Percentiles rank a stretch among this genome's conserved stretches.
These are phyloP conservation scores for Sus scrofa DNA, from an alignment of 2,113 vertebrate genomes.

Conservation along the genomic window DNA sequence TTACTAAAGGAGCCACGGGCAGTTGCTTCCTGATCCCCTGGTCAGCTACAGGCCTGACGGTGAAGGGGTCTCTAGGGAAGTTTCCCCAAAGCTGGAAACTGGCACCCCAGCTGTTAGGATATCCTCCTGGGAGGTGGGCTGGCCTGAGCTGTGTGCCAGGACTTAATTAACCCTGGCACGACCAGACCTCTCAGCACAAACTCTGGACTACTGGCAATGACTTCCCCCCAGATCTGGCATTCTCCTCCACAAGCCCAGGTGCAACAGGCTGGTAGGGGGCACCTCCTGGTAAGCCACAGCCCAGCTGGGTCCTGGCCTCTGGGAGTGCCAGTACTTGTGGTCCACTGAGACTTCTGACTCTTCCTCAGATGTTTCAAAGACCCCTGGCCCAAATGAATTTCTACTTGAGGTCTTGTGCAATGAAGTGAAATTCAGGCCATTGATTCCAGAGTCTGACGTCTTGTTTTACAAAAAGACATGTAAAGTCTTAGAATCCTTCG, in stretches of 20 bases:
- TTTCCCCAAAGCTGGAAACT: neutral
- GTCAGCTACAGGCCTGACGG: neutral
- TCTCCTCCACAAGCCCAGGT: neutral
- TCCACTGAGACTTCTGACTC: neutral
- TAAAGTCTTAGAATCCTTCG: neutral
- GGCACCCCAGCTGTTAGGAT: neutral
- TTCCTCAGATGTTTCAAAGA: neutral
- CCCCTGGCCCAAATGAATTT: neutral
- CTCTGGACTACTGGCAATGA: neutral
- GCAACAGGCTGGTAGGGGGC: neutral
- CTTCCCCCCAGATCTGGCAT: neutral
- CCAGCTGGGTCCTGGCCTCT: neutral
- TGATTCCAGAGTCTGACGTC: neutral
- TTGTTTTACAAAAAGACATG: conserved; percentile 10
- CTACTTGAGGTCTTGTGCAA: neutral
- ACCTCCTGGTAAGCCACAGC: neutral
- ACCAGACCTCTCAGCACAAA: neutral
- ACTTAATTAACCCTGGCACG: neutral
- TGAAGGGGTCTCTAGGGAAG: neutral
- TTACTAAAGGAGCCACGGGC: neutral
- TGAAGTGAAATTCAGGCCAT: conserved; percentile 24
- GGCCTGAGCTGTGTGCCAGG: neutral
- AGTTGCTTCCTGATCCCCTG: too few relatives aligned
- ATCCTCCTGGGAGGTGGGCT: neutral
- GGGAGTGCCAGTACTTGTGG: neutral